These are phyloP conservation scores for Steinernema khuongi DNA, from an alignment of 1,140 invertebrate species.

Conservation along the genomic window DNA sequence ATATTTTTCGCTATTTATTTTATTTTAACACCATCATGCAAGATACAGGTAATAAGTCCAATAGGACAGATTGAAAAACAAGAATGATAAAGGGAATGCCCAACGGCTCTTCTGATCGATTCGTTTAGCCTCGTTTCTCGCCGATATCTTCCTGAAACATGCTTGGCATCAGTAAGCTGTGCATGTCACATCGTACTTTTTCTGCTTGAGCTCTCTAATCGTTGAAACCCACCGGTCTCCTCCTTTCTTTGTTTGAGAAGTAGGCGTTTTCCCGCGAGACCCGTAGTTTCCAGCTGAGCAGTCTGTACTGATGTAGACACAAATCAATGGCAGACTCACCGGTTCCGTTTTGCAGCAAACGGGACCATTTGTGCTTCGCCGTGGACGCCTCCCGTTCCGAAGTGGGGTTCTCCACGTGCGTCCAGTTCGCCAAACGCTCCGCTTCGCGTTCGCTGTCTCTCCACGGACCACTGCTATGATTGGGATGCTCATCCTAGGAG, in stretches of 20 bases:
- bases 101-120: conserved; percentile 45
- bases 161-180: neutral
- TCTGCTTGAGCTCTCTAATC: conserved; percentile 42
- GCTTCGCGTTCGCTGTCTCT: conserved; percentile 40
- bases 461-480: conserved; percentile 2
- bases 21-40: neutral
- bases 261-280: conserved; percentile 13
- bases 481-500: conserved; percentile 18
- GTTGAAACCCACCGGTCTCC: conserved; percentile 32
- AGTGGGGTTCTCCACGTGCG: conserved; percentile 32
- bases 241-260: conserved; percentile 14
- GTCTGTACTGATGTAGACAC: neutral
- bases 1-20: neutral
- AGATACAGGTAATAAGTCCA: conserved; percentile 46
- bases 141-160: conserved; percentile 38
- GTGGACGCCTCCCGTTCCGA: conserved; percentile 17
- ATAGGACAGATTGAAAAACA: conserved; percentile 42
- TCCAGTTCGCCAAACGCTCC: conserved; percentile 52
- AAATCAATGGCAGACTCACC: neutral
- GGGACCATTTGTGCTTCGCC: conserved; percentile 22
- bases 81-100: conserved; percentile 43
- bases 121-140: conserved; percentile 40
- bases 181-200: conserved; percentile 38
- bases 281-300: conserved; percentile 16
- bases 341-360: conserved; percentile 5